Evolutionary conservation across 2,797 vertebrate genomes (phyloP).

Genomic region (Sarcophilus harrisii): DNA sequence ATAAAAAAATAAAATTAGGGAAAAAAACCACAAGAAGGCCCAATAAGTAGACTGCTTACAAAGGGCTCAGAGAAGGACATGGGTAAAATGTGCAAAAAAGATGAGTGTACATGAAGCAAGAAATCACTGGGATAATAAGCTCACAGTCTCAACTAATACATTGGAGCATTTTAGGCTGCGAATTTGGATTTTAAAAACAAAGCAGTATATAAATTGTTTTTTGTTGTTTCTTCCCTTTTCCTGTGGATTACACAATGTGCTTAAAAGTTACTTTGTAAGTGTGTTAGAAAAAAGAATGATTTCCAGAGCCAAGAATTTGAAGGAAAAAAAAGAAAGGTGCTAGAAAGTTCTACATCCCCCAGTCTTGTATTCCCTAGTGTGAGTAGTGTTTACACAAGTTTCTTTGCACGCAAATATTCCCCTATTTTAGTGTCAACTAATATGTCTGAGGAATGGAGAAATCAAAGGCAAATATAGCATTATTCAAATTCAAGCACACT

Average conservation of each 20-base stretch:
- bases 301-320: neutral
- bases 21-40: neutral
- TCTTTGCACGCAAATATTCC: neutral
- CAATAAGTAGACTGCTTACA: neutral
- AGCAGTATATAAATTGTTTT: neutral
- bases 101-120: neutral
- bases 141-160: neutral
- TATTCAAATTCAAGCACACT: neutral
- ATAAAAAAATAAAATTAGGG: too few species aligned
- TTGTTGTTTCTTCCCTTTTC: conserved; percentile 1
- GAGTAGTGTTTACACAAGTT: neutral
- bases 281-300: conserved; percentile 12
- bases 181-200: neutral
- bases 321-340: neutral
- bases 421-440: neutral
- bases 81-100: neutral
- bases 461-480: neutral
- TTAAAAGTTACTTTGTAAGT: conserved; percentile 37
- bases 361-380: neutral
- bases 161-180: neutral
- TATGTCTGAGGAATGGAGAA: neutral
- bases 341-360: neutral
- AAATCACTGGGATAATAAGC: neutral
- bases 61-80: neutral
- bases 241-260: neutral